Conservation (phyloP, 2,113 vertebrate genomes). For the Triplophysa dalaica region DNA sequence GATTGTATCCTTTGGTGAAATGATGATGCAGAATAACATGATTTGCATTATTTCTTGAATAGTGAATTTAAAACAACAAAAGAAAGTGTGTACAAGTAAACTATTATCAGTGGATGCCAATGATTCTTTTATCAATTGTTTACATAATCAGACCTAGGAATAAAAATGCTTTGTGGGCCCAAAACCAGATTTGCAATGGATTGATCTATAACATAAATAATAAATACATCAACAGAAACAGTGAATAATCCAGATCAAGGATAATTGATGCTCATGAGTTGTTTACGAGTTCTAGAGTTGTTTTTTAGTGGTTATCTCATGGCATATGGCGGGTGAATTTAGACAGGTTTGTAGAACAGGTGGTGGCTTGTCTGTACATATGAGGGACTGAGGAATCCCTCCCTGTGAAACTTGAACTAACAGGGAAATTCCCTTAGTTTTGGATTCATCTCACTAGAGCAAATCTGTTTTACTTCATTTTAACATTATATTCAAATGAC, state of each 20-base stretch:
- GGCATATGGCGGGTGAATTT: constrained; percentile 82
- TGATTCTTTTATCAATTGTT: too few relatives aligned
- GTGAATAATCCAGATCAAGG: constrained; percentile 45
- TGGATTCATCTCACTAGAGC: neutral
- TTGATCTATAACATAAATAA: constrained; percentile 50
- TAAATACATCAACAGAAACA: constrained; percentile 38
- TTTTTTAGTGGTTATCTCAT: constrained; percentile 65
- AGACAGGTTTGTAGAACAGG: constrained; percentile 79
- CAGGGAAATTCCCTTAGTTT: neutral
- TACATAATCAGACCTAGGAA: too few relatives aligned
- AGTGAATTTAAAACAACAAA: too few relatives aligned
- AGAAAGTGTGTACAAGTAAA: too few relatives aligned
- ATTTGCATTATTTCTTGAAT: too few relatives aligned
- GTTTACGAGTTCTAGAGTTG: constrained; percentile 70
- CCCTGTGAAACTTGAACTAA: neutral
- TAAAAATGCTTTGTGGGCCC: too few relatives aligned
- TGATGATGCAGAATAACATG: too few relatives aligned
- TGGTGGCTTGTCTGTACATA: constrained; percentile 62
- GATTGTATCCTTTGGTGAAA: too few relatives aligned
- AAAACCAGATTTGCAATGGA: constrained; percentile 52
- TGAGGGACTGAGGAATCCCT: constrained; percentile 2
- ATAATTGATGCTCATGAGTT: constrained; percentile 62
- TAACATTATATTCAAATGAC: too few relatives aligned
- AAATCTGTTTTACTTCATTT: too few relatives aligned
- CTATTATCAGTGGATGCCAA: too few relatives aligned